Conservation (phyloP, 2,888 invertebrate genomes). For the Scaptomyza cyrtandrae region DNA sequence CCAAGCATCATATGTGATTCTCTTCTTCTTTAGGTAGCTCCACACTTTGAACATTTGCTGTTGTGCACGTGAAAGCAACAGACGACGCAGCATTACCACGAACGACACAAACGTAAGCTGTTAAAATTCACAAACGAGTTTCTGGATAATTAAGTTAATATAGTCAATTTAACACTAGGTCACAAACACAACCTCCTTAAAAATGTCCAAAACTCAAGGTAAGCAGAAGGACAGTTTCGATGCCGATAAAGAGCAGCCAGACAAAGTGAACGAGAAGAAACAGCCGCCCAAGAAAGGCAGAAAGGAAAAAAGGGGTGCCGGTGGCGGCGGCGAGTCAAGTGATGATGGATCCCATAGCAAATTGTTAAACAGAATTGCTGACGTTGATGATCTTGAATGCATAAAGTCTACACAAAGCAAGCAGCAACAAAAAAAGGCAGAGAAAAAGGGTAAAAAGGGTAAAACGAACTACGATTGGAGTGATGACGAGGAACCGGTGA, state of each 20-base stretch:
- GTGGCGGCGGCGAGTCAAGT: constrained; percentile 85
- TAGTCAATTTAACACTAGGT: constrained; percentile 1
- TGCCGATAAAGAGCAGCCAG: constrained; percentile 67
- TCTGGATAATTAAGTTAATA: neutral
- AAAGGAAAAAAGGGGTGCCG: constrained; percentile 82
- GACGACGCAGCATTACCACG: neutral
- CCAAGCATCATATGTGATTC: constrained; percentile 22
- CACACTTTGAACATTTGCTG: constrained; percentile 63
- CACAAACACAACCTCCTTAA: neutral
- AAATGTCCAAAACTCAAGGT: constrained; percentile 74
- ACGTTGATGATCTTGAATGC: constrained; percentile 83
- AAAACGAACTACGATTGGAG: constrained; percentile 86
- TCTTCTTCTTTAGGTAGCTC: constrained; percentile 38
- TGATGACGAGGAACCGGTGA: constrained; percentile 82
- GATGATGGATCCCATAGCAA: constrained; percentile 84
- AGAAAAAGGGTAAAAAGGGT: constrained; percentile 84
- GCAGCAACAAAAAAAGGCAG: constrained; percentile 74
- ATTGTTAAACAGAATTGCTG: constrained; percentile 38
- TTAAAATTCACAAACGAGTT: neutral
- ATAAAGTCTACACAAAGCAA: constrained; percentile 67
- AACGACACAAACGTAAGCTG: constrained; percentile 25
- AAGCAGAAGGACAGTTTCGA: constrained; percentile 81
- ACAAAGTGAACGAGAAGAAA: constrained; percentile 60
- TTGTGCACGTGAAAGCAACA: constrained; percentile 74
- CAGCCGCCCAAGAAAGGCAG: constrained; percentile 73